phyloP scores from a whole-genome alignment of 2,113 vertebrate species.

The Marmota monax region DNA sequence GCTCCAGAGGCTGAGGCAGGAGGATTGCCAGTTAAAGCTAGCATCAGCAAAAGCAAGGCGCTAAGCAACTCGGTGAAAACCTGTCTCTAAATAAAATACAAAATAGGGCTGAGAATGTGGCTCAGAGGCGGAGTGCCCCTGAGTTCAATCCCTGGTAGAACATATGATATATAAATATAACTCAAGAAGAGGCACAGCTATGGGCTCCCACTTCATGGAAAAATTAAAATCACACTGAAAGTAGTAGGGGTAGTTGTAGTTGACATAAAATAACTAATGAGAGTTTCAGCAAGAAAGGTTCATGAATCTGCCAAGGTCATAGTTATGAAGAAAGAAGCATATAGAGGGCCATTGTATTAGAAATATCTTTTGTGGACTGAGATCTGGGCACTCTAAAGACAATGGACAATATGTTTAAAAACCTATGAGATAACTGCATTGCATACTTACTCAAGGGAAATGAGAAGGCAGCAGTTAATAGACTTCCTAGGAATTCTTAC shows the following conservation, averaged over 20 bases:
- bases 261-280: slow-evolving; percentile 7
- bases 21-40: no score
- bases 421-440: background rate
- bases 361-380: background rate
- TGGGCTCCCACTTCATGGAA: slow-evolving; percentile 11
- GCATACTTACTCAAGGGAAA: slow-evolving; percentile 34
- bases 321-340: background rate
- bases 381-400: background rate
- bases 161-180: background rate
- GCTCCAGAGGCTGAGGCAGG: no score
- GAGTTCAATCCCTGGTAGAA: no score
- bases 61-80: no score
- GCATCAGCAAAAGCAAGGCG: no score
- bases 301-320: background rate
- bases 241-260: background rate
- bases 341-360: background rate
- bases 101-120: no score
- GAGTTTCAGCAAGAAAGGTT: background rate
- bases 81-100: no score
- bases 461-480: background rate
- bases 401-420: slow-evolving; percentile 33
- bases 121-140: no score
- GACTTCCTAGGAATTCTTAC: background rate
- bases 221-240: slow-evolving; percentile 39
- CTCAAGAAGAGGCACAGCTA: slow-evolving; percentile 5